A percentile compares a stretch with the other conserved stretches of the same genome.
Evolutionary conservation across 2,113 vertebrate genomes (phyloP).

Genomic region (Scophthalmus maximus): DNA sequence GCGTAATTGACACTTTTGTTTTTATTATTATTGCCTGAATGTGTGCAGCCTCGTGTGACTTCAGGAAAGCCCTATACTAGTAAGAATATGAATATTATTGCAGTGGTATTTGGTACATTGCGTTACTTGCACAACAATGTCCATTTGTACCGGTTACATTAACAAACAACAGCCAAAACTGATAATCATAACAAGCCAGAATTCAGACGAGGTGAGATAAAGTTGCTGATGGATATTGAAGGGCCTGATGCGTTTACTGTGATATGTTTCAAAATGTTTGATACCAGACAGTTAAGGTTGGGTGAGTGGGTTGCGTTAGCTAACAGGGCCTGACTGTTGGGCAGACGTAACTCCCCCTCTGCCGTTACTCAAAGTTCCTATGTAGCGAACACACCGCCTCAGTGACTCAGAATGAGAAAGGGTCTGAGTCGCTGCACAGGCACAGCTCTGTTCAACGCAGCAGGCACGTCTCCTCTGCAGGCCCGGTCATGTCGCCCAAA

Average conservation of each 20-base stretch:
- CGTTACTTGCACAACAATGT: too few relatives aligned
- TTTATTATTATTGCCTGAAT: too few relatives aligned
- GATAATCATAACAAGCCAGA: background rate
- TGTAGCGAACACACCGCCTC: conserved; percentile 49
- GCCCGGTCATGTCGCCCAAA: conserved; percentile 58
- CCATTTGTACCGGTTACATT: background rate
- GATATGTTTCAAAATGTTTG: background rate
- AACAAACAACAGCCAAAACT: background rate
- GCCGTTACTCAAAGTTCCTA: conserved; percentile 32
- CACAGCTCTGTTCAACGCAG: conserved; percentile 60
- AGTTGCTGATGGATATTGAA: background rate
- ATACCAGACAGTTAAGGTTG: background rate
- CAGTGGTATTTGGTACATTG: too few relatives aligned
- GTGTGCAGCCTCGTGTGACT: too few relatives aligned
- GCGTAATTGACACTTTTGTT: too few relatives aligned
- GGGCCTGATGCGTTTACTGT: background rate
- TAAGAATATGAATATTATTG: too few relatives aligned
- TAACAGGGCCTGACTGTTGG: background rate
- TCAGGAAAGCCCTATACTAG: too few relatives aligned
- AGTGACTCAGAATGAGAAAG: conserved; percentile 47
- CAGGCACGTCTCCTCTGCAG: conserved; percentile 47
- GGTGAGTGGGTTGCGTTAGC: background rate
- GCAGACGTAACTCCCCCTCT: background rate
- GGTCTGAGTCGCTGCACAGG: conserved; percentile 50
- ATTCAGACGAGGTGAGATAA: too few relatives aligned